Evolutionary conservation across 2,113 vertebrate genomes (phyloP).

Genomic region (Acrocephalus arundinaceus): DNA sequence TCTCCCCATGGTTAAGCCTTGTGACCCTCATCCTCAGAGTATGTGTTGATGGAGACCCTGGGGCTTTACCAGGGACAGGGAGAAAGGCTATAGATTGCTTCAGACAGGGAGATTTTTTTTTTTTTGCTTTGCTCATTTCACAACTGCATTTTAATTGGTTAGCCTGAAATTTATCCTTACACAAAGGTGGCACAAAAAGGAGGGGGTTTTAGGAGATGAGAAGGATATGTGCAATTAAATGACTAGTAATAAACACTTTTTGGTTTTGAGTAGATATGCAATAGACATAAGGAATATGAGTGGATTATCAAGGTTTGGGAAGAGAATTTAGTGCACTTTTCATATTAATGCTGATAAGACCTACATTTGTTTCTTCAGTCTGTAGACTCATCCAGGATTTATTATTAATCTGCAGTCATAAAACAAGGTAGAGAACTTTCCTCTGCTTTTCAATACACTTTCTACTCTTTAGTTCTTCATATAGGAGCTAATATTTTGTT

Average conservation of each 20-base stretch:
- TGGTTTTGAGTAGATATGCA: not conserved
- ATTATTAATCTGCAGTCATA: not conserved
- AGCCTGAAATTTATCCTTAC: not conserved
- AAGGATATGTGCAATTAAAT: not conserved
- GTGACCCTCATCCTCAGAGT: fast-evolving
- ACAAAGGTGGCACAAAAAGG: not conserved
- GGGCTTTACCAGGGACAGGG: not conserved
- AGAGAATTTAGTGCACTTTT: not conserved
- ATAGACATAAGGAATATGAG: not conserved
- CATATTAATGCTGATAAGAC: not conserved
- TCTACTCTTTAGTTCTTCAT: not conserved
- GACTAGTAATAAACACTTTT: not conserved
- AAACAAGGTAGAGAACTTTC: not conserved
- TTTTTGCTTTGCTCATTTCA: not conserved
- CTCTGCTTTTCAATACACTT: not conserved
- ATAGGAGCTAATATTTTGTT: not conserved
- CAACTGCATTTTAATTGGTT: not conserved
- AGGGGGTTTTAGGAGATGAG: no score
- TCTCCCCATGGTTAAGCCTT: not conserved
- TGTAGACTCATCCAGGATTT: not conserved
- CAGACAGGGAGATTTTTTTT: not conserved
- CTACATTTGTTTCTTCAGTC: not conserved
- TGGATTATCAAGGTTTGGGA: not conserved
- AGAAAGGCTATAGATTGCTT: not conserved
- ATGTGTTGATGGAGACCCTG: not conserved